Base-by-base conservation (phyloP, 2,113 vertebrate species). In the Salvelinus sp. region DNA sequence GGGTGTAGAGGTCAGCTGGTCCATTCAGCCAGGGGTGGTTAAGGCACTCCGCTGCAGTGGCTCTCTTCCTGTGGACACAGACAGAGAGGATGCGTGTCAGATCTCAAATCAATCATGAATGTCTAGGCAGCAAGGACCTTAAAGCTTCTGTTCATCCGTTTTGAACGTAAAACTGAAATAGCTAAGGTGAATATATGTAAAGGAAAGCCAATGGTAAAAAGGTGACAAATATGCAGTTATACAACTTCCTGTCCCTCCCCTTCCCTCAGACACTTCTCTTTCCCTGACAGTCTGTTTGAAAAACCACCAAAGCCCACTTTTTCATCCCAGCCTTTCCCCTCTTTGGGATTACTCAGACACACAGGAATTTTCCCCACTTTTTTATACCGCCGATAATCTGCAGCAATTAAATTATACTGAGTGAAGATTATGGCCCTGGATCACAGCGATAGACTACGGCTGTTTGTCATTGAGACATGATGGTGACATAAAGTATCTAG, bases 61-160 rank as follows among this genome's bases (percentile, higher is more conserved):
- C 87, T 75, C 94, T 89, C 78, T 93, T 90, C 87, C 94, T 95
- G 90, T 18, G 67, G 30, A 87, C 6, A 10, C 74, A 83, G 80
- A 70, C 86, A 86, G 76, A 87, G 76, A 82, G 74, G 82, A 85
- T 90, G 81, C 88, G 83, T 79, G 87, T 82, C 89, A 86, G 84
- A 84, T 88, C 79, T 74, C 20, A 16, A 22, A 25, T 22, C 64
- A 20, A 6, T 74, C 85, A 6, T 74, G 84, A 88, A 85, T 84
- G 74, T 76, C 95, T 95, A 0, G 97, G 82, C 73, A 98, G 91
- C 84, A 98, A 88, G n/a, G 93, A 91, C 87, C 95, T 95, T 97
- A 93, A 98, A 98, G 86, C 98, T 94, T 30, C 97, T 78, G 0
- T 44, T 75, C 57, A 85, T 82, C 76, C 70, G 38, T 75, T 16